phyloP scores from a whole-genome alignment of 2,113 vertebrate species.

The Salvelinus fontinalis region DNA sequence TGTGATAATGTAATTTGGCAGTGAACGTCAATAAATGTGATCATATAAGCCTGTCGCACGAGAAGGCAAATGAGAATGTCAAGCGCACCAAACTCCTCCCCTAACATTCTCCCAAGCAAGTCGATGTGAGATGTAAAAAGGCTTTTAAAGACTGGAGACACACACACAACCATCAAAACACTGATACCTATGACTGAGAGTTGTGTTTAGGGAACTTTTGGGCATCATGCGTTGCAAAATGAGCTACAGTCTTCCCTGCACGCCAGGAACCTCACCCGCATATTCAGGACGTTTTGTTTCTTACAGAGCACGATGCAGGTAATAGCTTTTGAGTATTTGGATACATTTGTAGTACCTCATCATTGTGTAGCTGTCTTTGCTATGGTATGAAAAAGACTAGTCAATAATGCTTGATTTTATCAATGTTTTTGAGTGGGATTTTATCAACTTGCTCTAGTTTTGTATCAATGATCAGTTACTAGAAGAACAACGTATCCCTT shows the following conservation, averaged over 20 bases:
- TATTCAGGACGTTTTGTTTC: constrained; percentile 51
- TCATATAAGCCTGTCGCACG: not conserved
- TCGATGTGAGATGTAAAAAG: constrained; percentile 40
- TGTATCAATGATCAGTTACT: too few relatives aligned
- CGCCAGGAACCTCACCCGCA: constrained; percentile 54
- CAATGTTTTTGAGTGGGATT: too few relatives aligned
- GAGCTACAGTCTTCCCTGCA: constrained; percentile 70
- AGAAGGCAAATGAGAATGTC: not conserved
- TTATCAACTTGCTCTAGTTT: too few relatives aligned
- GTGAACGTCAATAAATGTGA: too few relatives aligned
- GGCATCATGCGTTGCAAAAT: constrained; percentile 69
- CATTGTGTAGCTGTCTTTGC: not conserved
- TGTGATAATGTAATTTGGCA: too few relatives aligned
- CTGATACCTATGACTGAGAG: not conserved
- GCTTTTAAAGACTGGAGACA: constrained; percentile 39
- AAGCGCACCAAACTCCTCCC: constrained; percentile 31
- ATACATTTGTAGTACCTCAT: not conserved
- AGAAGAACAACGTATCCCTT: too few relatives aligned
- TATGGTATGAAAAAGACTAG: too few relatives aligned
- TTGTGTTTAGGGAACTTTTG: not conserved
- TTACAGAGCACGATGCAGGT: constrained; percentile 66
- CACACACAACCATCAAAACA: not conserved
- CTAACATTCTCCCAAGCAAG: not conserved
- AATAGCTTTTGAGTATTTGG: constrained; percentile 19
- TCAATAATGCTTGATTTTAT: too few relatives aligned